A percentile compares a stretch with the other conserved stretches of the same genome.
phyloP scores from a whole-genome alignment of 1,140 invertebrate species.

The Atopsyche davidsoni region DNA sequence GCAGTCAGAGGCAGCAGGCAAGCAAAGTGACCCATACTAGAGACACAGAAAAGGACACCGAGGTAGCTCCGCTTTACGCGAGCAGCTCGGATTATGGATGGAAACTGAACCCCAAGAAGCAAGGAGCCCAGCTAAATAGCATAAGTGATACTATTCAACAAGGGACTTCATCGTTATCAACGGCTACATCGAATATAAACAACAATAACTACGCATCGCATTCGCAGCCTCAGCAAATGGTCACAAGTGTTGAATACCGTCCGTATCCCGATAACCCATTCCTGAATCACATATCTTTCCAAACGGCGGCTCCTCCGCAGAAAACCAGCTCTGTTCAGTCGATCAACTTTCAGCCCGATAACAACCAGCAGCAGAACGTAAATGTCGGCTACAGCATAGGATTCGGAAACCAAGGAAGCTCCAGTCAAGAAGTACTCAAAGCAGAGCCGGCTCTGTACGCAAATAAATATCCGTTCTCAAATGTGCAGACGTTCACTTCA shows the following conservation, averaged over 20 bases:
- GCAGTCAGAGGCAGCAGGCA: slow-evolving; percentile 28
- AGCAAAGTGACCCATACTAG: slow-evolving; percentile 31
- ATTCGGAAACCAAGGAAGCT: slow-evolving; percentile 16
- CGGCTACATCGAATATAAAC: slow-evolving; percentile 34
- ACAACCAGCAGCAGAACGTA: slow-evolving; percentile 37
- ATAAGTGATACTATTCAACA: slow-evolving; percentile 31
- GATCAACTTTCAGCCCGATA: slow-evolving; percentile 39
- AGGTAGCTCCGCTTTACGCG: slow-evolving; percentile 40
- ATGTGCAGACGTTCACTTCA: slow-evolving; percentile 21
- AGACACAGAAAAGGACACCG: slow-evolving; percentile 32
- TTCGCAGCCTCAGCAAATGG: slow-evolving; percentile 15
- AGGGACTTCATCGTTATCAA: slow-evolving; percentile 30
- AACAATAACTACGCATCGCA: slow-evolving; percentile 14
- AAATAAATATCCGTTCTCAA: slow-evolving; percentile 21
- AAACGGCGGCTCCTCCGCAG: slow-evolving; percentile 11
- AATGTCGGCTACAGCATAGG: slow-evolving; percentile 31
- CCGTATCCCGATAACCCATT: slow-evolving; percentile 29
- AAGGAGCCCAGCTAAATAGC: slow-evolving; percentile 24
- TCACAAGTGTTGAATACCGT: slow-evolving; percentile 18
- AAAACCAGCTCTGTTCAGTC: slow-evolving; percentile 23
- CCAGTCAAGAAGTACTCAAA: slow-evolving; percentile 18
- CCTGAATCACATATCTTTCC: slow-evolving; percentile 36
- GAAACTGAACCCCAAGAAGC: slow-evolving; percentile 41
- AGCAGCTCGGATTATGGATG: slow-evolving; percentile 45
- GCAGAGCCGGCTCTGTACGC: slow-evolving; percentile 14